Evolutionary conservation across 2,888 invertebrate species (phyloP).

Genomic region (Acleris laterana): DNA sequence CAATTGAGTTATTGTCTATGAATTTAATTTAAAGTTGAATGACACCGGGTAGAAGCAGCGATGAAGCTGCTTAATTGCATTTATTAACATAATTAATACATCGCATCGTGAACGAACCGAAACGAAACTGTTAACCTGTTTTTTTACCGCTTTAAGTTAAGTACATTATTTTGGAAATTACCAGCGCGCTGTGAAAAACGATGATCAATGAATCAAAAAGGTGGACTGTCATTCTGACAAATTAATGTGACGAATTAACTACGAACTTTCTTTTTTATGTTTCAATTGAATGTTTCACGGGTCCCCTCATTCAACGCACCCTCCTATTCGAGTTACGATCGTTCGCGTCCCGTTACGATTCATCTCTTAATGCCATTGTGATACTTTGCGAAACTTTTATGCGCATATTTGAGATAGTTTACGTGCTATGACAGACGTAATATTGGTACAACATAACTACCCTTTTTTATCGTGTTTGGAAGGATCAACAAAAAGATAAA

Average conservation of each 20-base stretch:
- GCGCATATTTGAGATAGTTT: slow-evolving; percentile 32
- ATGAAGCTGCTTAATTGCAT: slow-evolving; percentile 67
- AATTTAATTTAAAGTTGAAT: slow-evolving; percentile 58
- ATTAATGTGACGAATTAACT: slow-evolving; percentile 18
- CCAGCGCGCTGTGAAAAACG: slow-evolving; percentile 5
- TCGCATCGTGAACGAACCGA: slow-evolving; percentile 71
- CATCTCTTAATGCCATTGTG: slow-evolving; percentile 26
- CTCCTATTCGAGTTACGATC: slow-evolving; percentile 33
- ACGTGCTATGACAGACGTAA: slow-evolving; percentile 18
- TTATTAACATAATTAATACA: slow-evolving; percentile 79
- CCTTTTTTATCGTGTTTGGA: slow-evolving; percentile 3
- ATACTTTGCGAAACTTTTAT: slow-evolving; percentile 31
- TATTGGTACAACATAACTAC: slow-evolving; percentile 1
- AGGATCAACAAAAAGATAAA: background rate
- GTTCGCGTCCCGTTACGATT: slow-evolving; percentile 32
- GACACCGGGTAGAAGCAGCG: slow-evolving; percentile 61
- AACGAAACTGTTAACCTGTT: slow-evolving; percentile 61
- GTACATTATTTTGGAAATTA: slow-evolving; percentile 45
- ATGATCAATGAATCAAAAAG: slow-evolving; percentile 3
- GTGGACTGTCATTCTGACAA: slow-evolving; percentile 16
- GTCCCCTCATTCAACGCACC: slow-evolving; percentile 40
- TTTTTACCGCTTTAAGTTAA: slow-evolving; percentile 45
- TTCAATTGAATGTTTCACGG: slow-evolving; percentile 22
- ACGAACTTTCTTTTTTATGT: slow-evolving; percentile 33
- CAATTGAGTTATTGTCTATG: background rate